phyloP scores from a whole-genome alignment of 1,140 invertebrate species.

The Gonatopus flavifemur region DNA sequence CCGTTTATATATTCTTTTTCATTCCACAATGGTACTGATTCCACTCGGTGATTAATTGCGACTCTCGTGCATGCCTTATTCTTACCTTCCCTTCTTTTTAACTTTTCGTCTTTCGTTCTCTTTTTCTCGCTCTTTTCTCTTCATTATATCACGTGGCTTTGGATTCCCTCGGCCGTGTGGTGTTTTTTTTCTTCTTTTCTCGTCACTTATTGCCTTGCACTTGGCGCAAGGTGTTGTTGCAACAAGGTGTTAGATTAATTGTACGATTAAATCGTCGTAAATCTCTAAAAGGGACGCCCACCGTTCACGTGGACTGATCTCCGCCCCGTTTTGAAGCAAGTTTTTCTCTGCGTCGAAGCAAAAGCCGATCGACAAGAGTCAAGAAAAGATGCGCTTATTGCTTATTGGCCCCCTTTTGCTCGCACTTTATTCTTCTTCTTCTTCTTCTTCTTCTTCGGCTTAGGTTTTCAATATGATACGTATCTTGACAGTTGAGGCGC shows the following conservation, averaged over 20 bases:
- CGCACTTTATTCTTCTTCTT: no score
- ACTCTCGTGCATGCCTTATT: no score
- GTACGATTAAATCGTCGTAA: conserved; percentile 56
- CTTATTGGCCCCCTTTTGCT: conserved; percentile 13
- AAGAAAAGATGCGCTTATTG: no score
- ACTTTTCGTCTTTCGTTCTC: conserved; percentile 9
- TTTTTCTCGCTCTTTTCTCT: neutral
- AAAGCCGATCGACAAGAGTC: no score
- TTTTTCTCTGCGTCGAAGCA: no score
- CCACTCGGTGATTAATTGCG: no score
- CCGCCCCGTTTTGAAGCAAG: conserved; percentile 3
- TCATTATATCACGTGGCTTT: neutral
- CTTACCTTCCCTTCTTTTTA: conserved; percentile 11
- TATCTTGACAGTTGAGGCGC: no score
- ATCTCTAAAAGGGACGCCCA: conserved; percentile 50
- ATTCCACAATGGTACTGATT: no score
- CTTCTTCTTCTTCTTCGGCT: no score
- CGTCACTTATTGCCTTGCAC: conserved; percentile 13
- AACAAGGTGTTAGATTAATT: conserved; percentile 59
- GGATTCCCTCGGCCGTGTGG: neutral
- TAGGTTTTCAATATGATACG: no score
- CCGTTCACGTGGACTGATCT: conserved; percentile 34
- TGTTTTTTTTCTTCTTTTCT: conserved; percentile 8
- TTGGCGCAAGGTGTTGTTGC: conserved; percentile 48
- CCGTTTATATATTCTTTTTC: no score